phyloP scores from a whole-genome alignment of 23 tunicate genomes.

The Clavelina lepadiformis region DNA sequence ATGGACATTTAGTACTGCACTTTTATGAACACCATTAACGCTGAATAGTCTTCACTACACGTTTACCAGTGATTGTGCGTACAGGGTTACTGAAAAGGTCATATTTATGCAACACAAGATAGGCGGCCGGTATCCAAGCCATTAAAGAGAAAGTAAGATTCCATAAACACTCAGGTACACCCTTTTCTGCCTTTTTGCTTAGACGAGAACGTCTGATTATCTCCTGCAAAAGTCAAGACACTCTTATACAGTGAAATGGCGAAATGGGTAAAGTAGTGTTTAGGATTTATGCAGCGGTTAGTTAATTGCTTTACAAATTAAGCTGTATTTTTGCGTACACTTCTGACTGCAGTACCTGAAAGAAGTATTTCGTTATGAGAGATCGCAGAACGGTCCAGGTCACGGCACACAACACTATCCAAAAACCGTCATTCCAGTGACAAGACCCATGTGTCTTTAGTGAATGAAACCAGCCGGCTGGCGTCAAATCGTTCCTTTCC shows the following conservation, averaged over 20 bases:
- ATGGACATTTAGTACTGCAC: no score
- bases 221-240: slow-evolving; percentile 56
- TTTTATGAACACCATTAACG: no score
- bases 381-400: slow-evolving; percentile 14
- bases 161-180: slow-evolving; percentile 74
- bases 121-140: slow-evolving; percentile 49
- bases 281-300: no score
- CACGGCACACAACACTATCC: slow-evolving; percentile 2
- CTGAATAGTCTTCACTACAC: no score
- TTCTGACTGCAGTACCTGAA: neutral
- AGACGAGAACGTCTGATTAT: slow-evolving; percentile 23
- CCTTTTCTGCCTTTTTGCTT: slow-evolving; percentile 10
- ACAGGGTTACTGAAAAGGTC: slow-evolving; percentile 40
- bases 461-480: neutral
- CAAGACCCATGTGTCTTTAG: slow-evolving; percentile 3
- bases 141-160: slow-evolving; percentile 31
- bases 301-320: no score
- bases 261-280: no score
- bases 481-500: slow-evolving; percentile 9
- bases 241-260: no score
- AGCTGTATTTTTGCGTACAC: no score
- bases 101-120: slow-evolving; percentile 41
- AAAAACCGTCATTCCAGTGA: neutral
- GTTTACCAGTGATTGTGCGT: slow-evolving; percentile 18
- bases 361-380: neutral